Base-by-base conservation (phyloP, 2,797 vertebrate species). In the Vultur gryphus region DNA sequence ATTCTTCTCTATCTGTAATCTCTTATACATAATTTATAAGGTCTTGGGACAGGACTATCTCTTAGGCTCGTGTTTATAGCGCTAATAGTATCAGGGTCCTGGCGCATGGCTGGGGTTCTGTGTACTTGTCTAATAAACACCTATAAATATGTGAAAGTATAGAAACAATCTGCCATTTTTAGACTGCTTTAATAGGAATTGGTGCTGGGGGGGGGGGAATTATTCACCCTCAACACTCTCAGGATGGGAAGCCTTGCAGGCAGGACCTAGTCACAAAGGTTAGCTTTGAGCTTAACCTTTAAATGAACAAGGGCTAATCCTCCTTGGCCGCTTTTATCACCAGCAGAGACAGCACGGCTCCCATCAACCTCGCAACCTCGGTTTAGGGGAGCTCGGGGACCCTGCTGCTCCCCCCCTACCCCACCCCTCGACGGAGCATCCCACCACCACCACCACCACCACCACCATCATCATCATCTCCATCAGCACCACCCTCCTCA, bases 221-320 rank as follows among this genome's bases (percentile, higher is more conserved):
- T 24, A 39, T 35, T 59, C n/a, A 11, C 41, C 24, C 39, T 79
- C 49, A 9, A 2, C 31, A 23, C 44, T 43, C 51, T 51, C 8
- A 10, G 61, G 43, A n/a, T 83, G 48, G 43, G 71, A 61, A 91
- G 71, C 64, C 55, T 55, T 46, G 66, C 62, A 43, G 58, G 37
- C 62, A 48, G 69, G 37, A 94, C 81, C 31, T 4, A 23, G 48
- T 51, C 81, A n/a, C 75, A 79, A 70, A 92, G 91, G 78, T 89
- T 62, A 48, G 24, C 79, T 61, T 82, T 51, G 78, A 35, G 31
- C 75, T 94, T 89, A 91, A 87, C 89, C 94, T 93, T 83, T 95
- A 62, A 62, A 85, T 6, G 43, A 94, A 59, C 65, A 5, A 67
- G 48, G 31, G 37, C 83, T 92, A 88, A 96, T 95, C 92, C 66